phyloP scores from a whole-genome alignment of 1,140 invertebrate genomes.

The Araneus ventricosus region DNA sequence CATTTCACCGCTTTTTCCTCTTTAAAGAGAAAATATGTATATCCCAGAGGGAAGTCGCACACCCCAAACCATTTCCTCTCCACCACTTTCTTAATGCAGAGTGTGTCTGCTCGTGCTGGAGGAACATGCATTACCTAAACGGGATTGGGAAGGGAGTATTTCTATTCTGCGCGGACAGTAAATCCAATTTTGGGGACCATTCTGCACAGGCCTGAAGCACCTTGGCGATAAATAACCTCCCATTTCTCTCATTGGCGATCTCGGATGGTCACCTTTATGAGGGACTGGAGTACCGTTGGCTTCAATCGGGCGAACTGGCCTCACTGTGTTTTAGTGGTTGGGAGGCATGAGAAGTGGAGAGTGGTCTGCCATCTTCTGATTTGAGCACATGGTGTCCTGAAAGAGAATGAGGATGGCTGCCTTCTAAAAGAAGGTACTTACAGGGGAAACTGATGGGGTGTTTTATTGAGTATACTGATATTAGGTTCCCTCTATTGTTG shows the following conservation, averaged over 20 bases:
- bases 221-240: conserved; percentile 2
- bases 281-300: neutral
- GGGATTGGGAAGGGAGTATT: neutral
- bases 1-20: neutral
- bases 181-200: conserved; percentile 31
- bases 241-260: neutral
- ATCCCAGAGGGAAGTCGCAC: neutral
- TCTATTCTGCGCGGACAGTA: neutral
- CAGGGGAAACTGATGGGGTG: neutral
- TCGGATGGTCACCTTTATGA: conserved; percentile 1
- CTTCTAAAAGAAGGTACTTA: neutral
- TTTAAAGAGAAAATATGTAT: neutral
- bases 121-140: neutral
- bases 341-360: neutral
- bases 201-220: conserved; percentile 5
- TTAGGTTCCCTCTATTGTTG: neutral
- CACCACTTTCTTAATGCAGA: neutral
- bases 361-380: neutral
- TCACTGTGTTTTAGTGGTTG: neutral
- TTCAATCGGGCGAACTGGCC: neutral
- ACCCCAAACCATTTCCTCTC: neutral
- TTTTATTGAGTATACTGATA: neutral
- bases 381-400: neutral
- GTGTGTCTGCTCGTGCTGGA: neutral
- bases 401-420: neutral